A percentile compares a stretch with the other conserved stretches of the same genome.
Evolutionary conservation across 2,888 invertebrate species (phyloP).

Genomic region (Pseudolycoriella hygida): DNA sequence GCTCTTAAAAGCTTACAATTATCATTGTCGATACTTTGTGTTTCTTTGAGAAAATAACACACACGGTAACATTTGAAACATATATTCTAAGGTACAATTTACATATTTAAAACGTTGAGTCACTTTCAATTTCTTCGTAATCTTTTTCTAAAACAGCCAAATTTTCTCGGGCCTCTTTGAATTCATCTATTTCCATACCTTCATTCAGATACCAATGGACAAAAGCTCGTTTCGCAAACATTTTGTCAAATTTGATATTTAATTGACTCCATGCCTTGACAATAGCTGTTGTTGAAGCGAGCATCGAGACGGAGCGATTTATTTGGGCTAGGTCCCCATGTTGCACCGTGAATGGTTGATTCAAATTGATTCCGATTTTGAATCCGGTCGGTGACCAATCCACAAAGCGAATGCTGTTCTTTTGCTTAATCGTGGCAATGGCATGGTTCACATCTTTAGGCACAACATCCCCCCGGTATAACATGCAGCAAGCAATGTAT

Average conservation of each 20-base stretch:
- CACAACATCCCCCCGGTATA: slow-evolving; percentile 80
- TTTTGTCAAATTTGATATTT: slow-evolving; percentile 86
- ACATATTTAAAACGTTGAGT: too few relatives aligned
- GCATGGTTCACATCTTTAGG: slow-evolving; percentile 77
- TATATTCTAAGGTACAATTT: too few relatives aligned
- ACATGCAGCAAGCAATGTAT: slow-evolving; percentile 79
- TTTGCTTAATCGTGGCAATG: slow-evolving; percentile 59
- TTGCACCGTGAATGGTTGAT: slow-evolving; percentile 52
- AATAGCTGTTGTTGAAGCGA: slow-evolving; percentile 77
- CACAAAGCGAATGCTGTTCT: slow-evolving; percentile 67
- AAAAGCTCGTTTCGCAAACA: slow-evolving; percentile 86
- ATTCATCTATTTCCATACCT: slow-evolving; percentile 29
- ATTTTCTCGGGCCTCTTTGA: slow-evolving; percentile 26
- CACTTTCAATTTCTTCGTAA: slow-evolving; percentile 21
- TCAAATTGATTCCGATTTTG: slow-evolving; percentile 62
- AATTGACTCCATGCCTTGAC: slow-evolving; percentile 78
- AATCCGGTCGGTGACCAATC: slow-evolving; percentile 86
- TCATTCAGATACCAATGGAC: slow-evolving; percentile 70
- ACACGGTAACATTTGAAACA: too few relatives aligned
- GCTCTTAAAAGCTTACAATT: too few relatives aligned
- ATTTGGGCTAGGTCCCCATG: slow-evolving; percentile 61
- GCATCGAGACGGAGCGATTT: slow-evolving; percentile 70
- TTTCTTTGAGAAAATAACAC: too few relatives aligned
- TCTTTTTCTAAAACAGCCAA: slow-evolving; percentile 22
- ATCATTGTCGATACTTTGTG: too few relatives aligned